Percentiles rank a stretch among this genome's conserved stretches.
Conservation (phyloP, 2,888 invertebrate species). For the Girardia tigrina region DNA sequence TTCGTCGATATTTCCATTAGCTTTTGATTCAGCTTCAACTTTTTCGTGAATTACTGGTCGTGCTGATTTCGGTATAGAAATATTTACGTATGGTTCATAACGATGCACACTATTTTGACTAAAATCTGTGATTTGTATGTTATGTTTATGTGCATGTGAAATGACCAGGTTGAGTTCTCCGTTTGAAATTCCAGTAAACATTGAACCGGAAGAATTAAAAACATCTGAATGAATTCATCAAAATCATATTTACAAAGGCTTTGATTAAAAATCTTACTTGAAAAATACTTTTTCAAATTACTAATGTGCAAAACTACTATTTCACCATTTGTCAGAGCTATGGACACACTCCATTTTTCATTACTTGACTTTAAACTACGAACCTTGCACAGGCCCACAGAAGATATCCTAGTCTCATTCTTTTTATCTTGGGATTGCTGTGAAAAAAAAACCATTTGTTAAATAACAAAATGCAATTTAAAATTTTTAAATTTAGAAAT, state of each 20-base stretch:
- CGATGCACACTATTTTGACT: neutral
- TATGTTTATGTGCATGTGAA: neutral
- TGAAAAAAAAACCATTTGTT: no score
- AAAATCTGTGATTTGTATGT: neutral
- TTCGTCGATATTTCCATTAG: neutral
- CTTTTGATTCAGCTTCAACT: neutral
- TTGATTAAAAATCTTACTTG: neutral
- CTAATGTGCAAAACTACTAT: neutral
- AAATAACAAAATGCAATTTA: no score
- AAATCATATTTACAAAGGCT: no score
- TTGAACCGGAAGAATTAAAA: neutral
- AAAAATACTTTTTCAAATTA: neutral
- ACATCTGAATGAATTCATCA: no score
- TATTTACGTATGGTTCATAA: neutral
- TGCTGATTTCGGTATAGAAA: neutral
- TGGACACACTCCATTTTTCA: neutral
- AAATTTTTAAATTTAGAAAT: no score
- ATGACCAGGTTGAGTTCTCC: neutral
- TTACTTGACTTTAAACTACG: neutral
- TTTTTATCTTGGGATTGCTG: no score
- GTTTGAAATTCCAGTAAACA: neutral
- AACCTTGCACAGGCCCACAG: neutral
- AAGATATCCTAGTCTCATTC: neutral
- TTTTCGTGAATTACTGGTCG: neutral
- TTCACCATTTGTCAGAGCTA: neutral